These are phyloP conservation scores for Hoplostethus atlanticus DNA, from an alignment of 2,797 vertebrate genomes.

Conservation along the genomic window DNA sequence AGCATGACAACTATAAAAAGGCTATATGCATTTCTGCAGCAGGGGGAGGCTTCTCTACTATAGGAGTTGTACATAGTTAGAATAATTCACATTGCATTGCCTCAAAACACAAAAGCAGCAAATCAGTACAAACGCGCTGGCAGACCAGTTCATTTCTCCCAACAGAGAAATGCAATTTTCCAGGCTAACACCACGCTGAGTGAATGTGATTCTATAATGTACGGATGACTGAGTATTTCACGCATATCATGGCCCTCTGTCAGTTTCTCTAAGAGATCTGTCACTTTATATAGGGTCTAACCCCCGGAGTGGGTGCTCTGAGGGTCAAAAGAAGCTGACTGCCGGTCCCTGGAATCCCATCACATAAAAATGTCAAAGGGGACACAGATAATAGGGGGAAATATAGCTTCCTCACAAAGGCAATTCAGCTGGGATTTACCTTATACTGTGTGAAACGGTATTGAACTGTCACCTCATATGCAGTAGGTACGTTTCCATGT, in stretches of 20 bases:
- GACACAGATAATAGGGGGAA: background rate
- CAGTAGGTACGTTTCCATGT: background rate
- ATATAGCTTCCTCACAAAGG: background rate
- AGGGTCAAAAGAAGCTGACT: conserved; percentile 3
- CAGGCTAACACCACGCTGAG: conserved; percentile 29
- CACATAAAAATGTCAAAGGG: conserved; percentile 20
- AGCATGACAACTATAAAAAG: too few relatives aligned
- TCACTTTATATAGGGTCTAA: conserved; percentile 50
- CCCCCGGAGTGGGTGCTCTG: conserved; percentile 6
- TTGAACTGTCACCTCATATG: background rate
- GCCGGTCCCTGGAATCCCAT: background rate
- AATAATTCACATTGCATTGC: conserved; percentile 11
- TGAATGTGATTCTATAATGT: conserved; percentile 46
- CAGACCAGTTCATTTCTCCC: conserved; percentile 28
- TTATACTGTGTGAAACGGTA: too few relatives aligned
- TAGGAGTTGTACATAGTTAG: background rate
- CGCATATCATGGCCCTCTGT: conserved; percentile 42
- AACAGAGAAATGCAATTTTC: conserved; percentile 26
- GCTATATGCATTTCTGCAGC: too few relatives aligned
- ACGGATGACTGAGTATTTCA: conserved; percentile 59
- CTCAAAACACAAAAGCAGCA: conserved; percentile 1
- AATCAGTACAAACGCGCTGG: conserved; percentile 12
- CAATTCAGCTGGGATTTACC: background rate
- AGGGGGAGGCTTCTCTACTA: too few relatives aligned
- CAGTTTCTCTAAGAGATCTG: conserved; percentile 52